Evolutionary conservation across 2,113 vertebrate genomes (phyloP), one percentile per base, ranked within the genome.

Genomic region (Hucho hucho): DNA sequence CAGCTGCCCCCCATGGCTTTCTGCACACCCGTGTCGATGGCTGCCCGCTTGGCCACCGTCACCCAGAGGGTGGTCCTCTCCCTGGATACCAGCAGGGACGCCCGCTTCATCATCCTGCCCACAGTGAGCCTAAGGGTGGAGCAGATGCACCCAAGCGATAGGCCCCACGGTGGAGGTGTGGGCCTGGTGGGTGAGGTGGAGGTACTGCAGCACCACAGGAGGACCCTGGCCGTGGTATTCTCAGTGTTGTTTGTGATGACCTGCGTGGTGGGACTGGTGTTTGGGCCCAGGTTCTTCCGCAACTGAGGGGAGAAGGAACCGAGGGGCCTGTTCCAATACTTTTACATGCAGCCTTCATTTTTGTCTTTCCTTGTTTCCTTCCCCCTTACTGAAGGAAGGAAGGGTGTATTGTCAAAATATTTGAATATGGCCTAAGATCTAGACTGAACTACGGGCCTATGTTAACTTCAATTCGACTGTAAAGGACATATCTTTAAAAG

Each of bases 51-150:
- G 71, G 75, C 92, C 63, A 89, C 90, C 0, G 87, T 93, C 81
- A 91, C 92, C 22, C 93, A 92, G 82, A 87, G 89, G 24, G 83
- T 94, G 80, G 89, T 93, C 75, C 72, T 94, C 24, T 92, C 92
- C 43, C 75, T 94, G 80, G 93, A 93, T 53, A 82, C 87, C 12
- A 74, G 28, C 78, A 81, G 86, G 18, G 92, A 93, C 29, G 53
- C 90, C 64, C 87, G 84, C 63, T 90, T 92, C 78, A 90, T 94
- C 79, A 91, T 93, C 73, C 81, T 94, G 77, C 93, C 93, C 83
- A 93, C 93, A 0, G 90, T 94, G 53, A 94, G 93, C 87, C 91
- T 94, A 75, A 81, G 77, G 70, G 93, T 94, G 80, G 92, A 94
- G 84, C 93, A 91, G 85, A 94, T 92, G 90, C 84, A 88, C 58